Evolutionary conservation across 2,113 vertebrate genomes (phyloP).

Genomic region (Saimiri boliviensis): DNA sequence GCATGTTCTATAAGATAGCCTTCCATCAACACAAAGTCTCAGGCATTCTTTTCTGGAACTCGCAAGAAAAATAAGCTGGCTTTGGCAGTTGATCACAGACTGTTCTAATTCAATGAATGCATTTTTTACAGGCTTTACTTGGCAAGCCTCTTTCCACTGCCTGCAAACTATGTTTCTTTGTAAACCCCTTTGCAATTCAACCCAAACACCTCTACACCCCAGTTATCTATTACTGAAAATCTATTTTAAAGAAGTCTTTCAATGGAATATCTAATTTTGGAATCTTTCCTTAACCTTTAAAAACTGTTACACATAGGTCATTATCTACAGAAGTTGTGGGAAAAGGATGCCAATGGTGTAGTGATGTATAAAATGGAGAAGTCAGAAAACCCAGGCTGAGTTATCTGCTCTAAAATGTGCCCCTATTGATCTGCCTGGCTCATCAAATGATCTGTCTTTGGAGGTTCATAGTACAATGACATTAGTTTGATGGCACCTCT

Average conservation of each 20-base stretch:
- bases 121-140: slow-evolving; percentile 67
- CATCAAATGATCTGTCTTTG: neutral
- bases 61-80: slow-evolving; percentile 59
- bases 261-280: neutral
- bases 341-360: neutral
- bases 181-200: slow-evolving; percentile 23
- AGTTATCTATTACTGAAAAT: slow-evolving; percentile 21
- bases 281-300: neutral
- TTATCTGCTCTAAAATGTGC: neutral
- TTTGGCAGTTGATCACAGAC: slow-evolving; percentile 37
- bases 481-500: neutral
- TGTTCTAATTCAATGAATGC: slow-evolving; percentile 58
- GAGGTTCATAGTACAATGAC: neutral
- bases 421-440: neutral
- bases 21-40: slow-evolving; percentile 44
- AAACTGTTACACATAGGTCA: neutral
- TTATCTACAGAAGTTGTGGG: neutral
- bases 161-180: slow-evolving; percentile 57
- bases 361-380: neutral
- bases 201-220: neutral
- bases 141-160: slow-evolving; percentile 59
- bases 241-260: slow-evolving; percentile 25
- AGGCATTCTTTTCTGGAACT: slow-evolving; percentile 55
- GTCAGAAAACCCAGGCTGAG: neutral
- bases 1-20: slow-evolving; percentile 6